A percentile compares a stretch with the other conserved stretches of the same genome.
phyloP scores from a whole-genome alignment of 2,113 vertebrate species.

The Tapirus terrestris region DNA sequence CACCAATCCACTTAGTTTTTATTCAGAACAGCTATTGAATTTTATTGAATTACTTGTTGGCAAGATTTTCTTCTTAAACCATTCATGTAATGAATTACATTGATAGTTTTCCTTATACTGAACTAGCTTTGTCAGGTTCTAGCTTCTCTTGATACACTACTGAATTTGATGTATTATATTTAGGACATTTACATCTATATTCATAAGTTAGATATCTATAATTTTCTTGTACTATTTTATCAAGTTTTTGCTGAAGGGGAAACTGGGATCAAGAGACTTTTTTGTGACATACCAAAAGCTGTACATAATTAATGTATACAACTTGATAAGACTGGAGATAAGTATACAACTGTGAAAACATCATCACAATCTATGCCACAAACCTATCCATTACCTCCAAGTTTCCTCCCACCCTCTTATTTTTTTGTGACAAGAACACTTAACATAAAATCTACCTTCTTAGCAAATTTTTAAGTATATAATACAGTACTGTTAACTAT shows the following conservation, averaged over 20 bases:
- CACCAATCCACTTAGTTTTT: background rate
- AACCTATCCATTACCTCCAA: background rate
- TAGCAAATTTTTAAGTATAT: background rate
- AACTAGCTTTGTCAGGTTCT: background rate
- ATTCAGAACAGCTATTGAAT: background rate
- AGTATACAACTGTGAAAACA: background rate
- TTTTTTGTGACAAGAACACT: background rate
- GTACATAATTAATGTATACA: background rate
- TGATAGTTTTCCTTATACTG: background rate
- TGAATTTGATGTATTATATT: constrained; percentile 6
- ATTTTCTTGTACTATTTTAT: background rate
- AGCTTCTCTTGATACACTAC: background rate
- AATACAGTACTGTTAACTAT: background rate
- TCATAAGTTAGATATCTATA: background rate
- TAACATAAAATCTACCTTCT: background rate
- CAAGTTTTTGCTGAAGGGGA: background rate
- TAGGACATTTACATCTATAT: background rate
- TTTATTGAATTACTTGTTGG: constrained; percentile 32
- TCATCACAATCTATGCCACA: background rate
- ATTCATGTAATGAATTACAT: constrained; percentile 3
- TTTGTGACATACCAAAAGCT: background rate
- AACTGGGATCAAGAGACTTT: background rate
- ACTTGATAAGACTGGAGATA: background rate
- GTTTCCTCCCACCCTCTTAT: background rate
- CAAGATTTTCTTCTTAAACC: constrained; percentile 10